These are phyloP conservation scores for Gonioctena quinquepunctata DNA, from an alignment of 1,140 invertebrate species.

Conservation along the genomic window DNA sequence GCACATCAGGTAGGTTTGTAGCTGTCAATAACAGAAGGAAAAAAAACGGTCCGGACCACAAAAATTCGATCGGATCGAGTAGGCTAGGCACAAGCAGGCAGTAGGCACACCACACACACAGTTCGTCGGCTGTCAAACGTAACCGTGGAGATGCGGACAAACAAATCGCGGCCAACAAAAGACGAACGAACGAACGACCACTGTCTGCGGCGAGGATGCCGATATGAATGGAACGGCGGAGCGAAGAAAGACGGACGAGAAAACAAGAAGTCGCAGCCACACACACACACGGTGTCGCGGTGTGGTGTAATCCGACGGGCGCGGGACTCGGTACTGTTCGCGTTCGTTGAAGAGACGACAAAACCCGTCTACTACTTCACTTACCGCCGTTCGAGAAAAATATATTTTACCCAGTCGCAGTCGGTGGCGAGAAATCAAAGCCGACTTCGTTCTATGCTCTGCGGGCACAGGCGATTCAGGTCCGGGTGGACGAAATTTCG, in stretches of 20 bases:
- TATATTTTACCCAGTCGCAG: slow-evolving; percentile 1
- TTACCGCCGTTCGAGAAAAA: not conserved
- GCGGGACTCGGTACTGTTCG: not conserved
- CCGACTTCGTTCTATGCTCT: not conserved
- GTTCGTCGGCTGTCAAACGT: no score
- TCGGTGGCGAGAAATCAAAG: not conserved
- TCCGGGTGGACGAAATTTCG: not conserved
- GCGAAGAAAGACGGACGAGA: not conserved
- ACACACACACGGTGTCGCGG: not conserved
- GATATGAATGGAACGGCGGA: not conserved
- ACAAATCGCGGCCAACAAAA: not conserved
- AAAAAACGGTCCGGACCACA: not conserved
- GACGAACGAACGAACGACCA: not conserved
- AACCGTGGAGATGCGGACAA: not conserved
- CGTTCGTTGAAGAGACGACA: not conserved
- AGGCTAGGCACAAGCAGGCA: no score
- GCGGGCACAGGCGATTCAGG: not conserved
- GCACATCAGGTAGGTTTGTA: not conserved
- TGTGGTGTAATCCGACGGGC: not conserved
- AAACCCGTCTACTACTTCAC: slow-evolving; percentile 6
- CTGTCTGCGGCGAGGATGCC: no score
- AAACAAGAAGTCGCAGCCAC: not conserved
- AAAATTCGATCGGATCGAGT: not conserved
- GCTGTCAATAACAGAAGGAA: no score
- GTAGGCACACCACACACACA: no score